Evolutionary conservation across 2,888 invertebrate genomes (phyloP), one percentile per base, ranked within the genome.

Genomic region (Limenitis camilla): DNA sequence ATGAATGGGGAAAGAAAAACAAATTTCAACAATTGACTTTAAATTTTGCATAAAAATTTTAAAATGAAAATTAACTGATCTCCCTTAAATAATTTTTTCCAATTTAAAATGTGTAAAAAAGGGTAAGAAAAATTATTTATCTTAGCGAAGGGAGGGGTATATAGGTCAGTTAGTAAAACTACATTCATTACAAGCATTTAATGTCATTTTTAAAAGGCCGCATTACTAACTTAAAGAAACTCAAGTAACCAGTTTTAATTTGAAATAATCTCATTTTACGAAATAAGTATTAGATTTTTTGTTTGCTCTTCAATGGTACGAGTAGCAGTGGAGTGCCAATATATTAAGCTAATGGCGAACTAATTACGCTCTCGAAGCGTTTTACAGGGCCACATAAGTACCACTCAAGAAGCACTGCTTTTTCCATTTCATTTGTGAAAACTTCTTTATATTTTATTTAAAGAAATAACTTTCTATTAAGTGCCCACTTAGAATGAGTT

Each of bases 341-440:
- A 79, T 79, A 81, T 82, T 80, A 76, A 61, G 66, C 71, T 79
- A 81, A 83, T 81, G 74, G 78, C 67, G 71, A 80, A 81, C 76
- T 83, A 84, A 84, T 82, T 85, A 79, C 74, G 66, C 71, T 68
- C 72, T 71, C 66, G 68, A 74, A 71, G 69, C 68, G 72, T 76
- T 78, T 66, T 72, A 70, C 68, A 75, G 72, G 68, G 75, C 76
- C 74, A 73, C 75, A 69, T 73, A 76, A 81, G 74, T 75, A 71
- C 72, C 70, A 77, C 76, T 78, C 60, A 68, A 77, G 76, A 76
- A 77, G 68, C 66, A 64, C 60, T 60, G 59, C 61, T 67, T 66
- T 69, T 60, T 64, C 60, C 54, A 57, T 59, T 61, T 59, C 56
- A 59, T 54, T 61, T 62, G 60, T 61, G 55, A 46, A 55, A 52